Conservation (phyloP, 2,113 vertebrate genomes). For the Phalacrocorax pelagicus region DNA sequence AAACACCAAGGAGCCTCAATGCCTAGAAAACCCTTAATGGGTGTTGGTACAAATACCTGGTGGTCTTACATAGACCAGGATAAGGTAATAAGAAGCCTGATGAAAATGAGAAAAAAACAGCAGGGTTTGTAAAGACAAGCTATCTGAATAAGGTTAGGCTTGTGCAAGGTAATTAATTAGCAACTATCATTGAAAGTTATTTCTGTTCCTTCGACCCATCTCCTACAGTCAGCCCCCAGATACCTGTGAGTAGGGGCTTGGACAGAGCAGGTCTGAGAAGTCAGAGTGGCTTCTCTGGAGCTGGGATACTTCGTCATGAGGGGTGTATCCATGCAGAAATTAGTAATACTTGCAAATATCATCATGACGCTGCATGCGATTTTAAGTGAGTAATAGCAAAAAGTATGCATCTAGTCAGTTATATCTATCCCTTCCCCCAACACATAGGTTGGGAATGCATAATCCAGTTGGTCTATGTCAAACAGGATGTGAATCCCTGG, state of each 20-base stretch:
- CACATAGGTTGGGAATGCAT: background rate
- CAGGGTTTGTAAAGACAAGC: background rate
- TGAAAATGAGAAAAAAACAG: background rate
- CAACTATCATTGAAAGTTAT: background rate
- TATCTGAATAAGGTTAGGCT: background rate
- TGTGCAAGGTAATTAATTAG: background rate
- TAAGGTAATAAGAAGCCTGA: background rate
- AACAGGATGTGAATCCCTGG: background rate
- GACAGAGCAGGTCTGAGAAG: background rate
- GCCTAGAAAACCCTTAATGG: background rate
- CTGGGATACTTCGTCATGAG: background rate
- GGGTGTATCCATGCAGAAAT: background rate
- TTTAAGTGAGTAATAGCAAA: background rate
- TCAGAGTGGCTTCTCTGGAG: background rate
- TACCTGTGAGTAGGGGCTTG: rapidly evolving
- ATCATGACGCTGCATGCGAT: background rate
- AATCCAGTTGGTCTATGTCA: background rate
- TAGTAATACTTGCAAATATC: background rate
- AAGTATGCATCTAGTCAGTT: background rate
- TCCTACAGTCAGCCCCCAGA: background rate
- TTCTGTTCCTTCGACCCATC: background rate
- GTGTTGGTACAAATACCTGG: background rate
- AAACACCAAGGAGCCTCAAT: background rate
- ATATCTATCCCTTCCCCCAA: background rate
- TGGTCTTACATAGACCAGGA: background rate